Base-by-base conservation (phyloP, 1,140 invertebrate genomes). In the Aphidius ervi region DNA sequence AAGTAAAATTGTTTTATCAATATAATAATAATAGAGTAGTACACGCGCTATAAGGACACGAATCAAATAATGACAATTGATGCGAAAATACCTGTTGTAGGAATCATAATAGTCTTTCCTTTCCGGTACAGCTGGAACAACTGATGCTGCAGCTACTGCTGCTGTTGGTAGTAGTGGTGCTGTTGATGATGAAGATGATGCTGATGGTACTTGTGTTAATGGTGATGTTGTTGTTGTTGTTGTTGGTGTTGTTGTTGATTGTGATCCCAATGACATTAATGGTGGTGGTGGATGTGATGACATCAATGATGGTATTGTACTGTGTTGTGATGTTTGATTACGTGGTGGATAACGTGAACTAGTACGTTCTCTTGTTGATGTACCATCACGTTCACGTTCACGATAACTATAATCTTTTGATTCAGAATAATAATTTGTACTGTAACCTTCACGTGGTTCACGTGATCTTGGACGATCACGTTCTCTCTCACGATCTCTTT, bases 41-140 rank as follows among this genome's bases (percentile, higher is more conserved):
- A 40, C 40, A 46, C 53, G n/a, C 42, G 74, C 73, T 72, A 67
- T 71, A 71, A 74, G 59, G 75, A 78, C 72, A 71, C 72, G 71
- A 72, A 79, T 77, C 61, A 79, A 75, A 79, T 63, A 31, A 31
- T 31, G 74, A 79, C 77, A 74, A 77, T 75, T 78, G 73, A 74
- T 70, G 73, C 77, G 74, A 74, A 80, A 81, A 81, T 81, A 81
- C 78, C 78, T 81, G 77, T 79, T 81, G 73, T 81, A 79, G 72
- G 77, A 78, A 75, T 80, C 78, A 79, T 79, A 80, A 79, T 79
- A 80, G 74, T 80, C 77, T 80, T 80, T 79, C 77, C 78, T 79
- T 71, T 80, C 78, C 77, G 70, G 69, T 67, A 74, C 23, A 3
- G 23, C 23, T 31, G 23, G 2, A 31, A 31, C 23, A 31, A 31